Evolutionary conservation across 2,113 vertebrate genomes (phyloP).

Genomic region (Takifugu flavidus): DNA sequence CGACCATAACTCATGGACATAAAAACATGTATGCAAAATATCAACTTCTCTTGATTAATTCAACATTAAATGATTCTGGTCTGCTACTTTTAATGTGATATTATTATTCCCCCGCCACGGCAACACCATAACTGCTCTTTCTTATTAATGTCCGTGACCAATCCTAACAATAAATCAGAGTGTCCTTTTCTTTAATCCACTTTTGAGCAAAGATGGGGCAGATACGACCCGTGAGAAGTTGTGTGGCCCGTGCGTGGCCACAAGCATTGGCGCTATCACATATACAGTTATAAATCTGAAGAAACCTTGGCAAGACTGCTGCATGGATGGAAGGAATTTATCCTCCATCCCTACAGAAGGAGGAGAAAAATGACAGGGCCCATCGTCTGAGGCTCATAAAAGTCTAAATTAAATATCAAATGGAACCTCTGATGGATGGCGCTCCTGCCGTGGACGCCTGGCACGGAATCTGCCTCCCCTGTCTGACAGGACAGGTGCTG

Average conservation of each 20-base stretch:
- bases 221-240: neutral
- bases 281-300: slow-evolving; percentile 69
- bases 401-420: slow-evolving; percentile 82
- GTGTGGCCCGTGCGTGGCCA: slow-evolving; percentile 25
- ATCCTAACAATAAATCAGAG: slow-evolving; percentile 13
- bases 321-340: slow-evolving; percentile 71
- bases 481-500: slow-evolving; percentile 63
- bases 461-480: slow-evolving; percentile 47
- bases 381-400: slow-evolving; percentile 79
- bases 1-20: slow-evolving; percentile 79
- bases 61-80: slow-evolving; percentile 81
- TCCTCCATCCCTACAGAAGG: slow-evolving; percentile 67
- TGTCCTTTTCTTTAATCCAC: slow-evolving; percentile 14
- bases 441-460: slow-evolving; percentile 54
- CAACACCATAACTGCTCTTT: slow-evolving; percentile 24
- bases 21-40: slow-evolving; percentile 68
- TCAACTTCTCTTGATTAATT: slow-evolving; percentile 84
- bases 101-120: slow-evolving; percentile 48
- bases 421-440: slow-evolving; percentile 78
- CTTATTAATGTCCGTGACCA: slow-evolving; percentile 13
- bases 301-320: slow-evolving; percentile 50
- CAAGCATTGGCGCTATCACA: slow-evolving; percentile 26
- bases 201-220: slow-evolving; percentile 12
- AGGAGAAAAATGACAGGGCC: slow-evolving; percentile 71
- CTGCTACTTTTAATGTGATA: slow-evolving; percentile 42